Evolutionary conservation across 1,140 invertebrate genomes (phyloP).

Genomic region (Ganaspis sp.): DNA sequence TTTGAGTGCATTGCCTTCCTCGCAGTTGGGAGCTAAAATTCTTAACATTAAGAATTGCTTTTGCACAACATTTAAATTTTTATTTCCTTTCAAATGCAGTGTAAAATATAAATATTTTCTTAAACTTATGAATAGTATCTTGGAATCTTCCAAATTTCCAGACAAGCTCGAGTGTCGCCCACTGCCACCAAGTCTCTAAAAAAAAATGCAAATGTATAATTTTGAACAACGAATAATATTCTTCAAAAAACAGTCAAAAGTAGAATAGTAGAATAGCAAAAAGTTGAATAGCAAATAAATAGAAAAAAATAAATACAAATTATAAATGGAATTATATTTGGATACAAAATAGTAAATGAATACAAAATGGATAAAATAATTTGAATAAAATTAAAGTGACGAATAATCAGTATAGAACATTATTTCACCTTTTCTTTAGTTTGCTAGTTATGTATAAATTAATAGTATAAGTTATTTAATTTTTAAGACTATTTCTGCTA

Average conservation of each 20-base stretch:
- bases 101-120: slow-evolving; percentile 30
- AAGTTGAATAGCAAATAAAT: too few relatives aligned
- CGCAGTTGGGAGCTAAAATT: neutral
- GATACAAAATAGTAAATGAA: too few relatives aligned
- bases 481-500: too few relatives aligned
- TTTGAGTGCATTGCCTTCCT: slow-evolving; percentile 7
- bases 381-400: too few relatives aligned
- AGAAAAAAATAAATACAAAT: neutral
- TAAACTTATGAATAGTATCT: slow-evolving; percentile 46
- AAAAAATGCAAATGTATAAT: slow-evolving; percentile 39
- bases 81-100: neutral
- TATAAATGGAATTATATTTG: too few relatives aligned
- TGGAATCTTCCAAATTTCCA: slow-evolving; percentile 73
- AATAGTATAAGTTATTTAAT: neutral
- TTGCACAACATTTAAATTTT: neutral
- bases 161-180: slow-evolving; percentile 61
- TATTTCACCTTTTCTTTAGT: too few relatives aligned
- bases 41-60: neutral
- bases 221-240: slow-evolving; percentile 37
- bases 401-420: too few relatives aligned
- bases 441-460: too few relatives aligned
- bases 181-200: slow-evolving; percentile 68
- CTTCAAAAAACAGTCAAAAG: too few relatives aligned
- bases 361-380: too few relatives aligned
- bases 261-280: too few relatives aligned